These are phyloP conservation scores for Himalopsyche japonica DNA, from an alignment of 2,888 invertebrate genomes.

Conservation along the genomic window DNA sequence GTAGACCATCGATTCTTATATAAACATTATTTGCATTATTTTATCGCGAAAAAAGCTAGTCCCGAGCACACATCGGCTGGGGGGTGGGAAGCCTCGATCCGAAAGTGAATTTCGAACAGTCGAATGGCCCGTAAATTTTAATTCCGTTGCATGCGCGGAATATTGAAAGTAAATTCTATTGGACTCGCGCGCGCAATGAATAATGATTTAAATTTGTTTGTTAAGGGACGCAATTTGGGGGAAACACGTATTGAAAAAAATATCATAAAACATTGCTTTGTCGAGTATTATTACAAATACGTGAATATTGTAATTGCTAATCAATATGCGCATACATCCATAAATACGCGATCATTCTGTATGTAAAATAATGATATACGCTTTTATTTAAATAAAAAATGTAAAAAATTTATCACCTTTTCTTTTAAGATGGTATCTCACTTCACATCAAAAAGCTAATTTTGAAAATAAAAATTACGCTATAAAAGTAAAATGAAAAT, in stretches of 20 bases:
- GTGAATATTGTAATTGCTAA: not conserved
- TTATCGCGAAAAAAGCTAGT: not conserved
- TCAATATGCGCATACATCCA: not conserved
- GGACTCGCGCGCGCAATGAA: conserved; percentile 26
- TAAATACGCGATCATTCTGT: not conserved
- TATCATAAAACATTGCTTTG: not conserved
- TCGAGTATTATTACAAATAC: not conserved
- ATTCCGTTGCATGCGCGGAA: conserved; percentile 24
- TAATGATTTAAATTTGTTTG: conserved; percentile 8
- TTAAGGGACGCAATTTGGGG: not conserved
- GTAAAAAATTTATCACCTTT: too few relatives aligned
- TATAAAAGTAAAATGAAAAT: too few relatives aligned
- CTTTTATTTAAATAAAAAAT: too few relatives aligned
- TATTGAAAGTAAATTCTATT: conserved; percentile 24
- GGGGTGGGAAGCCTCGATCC: not conserved
- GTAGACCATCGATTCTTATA: not conserved
- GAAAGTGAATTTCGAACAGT: conserved; percentile 35
- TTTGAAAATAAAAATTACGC: too few relatives aligned
- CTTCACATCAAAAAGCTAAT: too few relatives aligned
- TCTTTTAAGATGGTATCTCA: too few relatives aligned
- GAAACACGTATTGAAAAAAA: not conserved
- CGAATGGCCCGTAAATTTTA: conserved; percentile 34
- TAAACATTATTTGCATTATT: not conserved
- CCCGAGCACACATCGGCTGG: not conserved
- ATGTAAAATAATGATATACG: too few relatives aligned